phyloP scores from a whole-genome alignment of 1,140 invertebrate species.

The Potamilus streckersoni region DNA sequence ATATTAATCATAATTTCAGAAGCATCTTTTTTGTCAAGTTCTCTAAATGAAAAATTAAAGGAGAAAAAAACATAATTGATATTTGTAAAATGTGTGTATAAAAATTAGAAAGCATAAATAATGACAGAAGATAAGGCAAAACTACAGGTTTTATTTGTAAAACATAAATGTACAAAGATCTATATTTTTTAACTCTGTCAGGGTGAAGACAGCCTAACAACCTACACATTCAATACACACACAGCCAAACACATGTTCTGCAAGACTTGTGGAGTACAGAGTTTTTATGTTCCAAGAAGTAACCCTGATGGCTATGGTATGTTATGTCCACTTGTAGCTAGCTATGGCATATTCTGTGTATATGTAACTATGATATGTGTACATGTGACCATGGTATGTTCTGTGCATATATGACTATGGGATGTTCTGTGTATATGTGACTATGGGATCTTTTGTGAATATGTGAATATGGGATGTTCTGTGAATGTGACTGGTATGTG shows the following conservation, averaged over 20 bases:
- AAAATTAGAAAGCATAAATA: too few relatives aligned
- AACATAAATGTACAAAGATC: background rate
- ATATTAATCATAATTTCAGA: too few relatives aligned
- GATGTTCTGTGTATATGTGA: too few relatives aligned
- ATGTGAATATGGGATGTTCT: too few relatives aligned
- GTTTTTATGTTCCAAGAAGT: slow-evolving; percentile 72
- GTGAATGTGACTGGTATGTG: too few relatives aligned
- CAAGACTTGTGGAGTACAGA: slow-evolving; percentile 71
- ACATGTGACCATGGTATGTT: too few relatives aligned
- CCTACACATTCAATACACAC: slow-evolving; percentile 72
- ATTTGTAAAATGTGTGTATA: too few relatives aligned
- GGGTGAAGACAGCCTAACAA: slow-evolving; percentile 69
- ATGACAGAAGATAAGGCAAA: background rate
- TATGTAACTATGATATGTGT: background rate
- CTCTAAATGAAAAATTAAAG: too few relatives aligned
- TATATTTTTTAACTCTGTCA: slow-evolving; percentile 24
- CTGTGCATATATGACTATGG: too few relatives aligned
- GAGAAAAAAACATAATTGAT: too few relatives aligned
- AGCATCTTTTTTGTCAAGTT: too few relatives aligned
- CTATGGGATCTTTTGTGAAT: too few relatives aligned
- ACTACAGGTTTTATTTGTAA: slow-evolving; percentile 3
- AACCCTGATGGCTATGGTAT: slow-evolving; percentile 71
- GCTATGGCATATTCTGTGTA: background rate
- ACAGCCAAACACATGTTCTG: slow-evolving; percentile 72
- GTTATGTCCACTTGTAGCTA: slow-evolving; percentile 4